Percentiles rank a stretch among this genome's conserved stretches.
Evolutionary conservation across 1,140 invertebrate genomes (phyloP).

Genomic region (Euura saliciscinereae): DNA sequence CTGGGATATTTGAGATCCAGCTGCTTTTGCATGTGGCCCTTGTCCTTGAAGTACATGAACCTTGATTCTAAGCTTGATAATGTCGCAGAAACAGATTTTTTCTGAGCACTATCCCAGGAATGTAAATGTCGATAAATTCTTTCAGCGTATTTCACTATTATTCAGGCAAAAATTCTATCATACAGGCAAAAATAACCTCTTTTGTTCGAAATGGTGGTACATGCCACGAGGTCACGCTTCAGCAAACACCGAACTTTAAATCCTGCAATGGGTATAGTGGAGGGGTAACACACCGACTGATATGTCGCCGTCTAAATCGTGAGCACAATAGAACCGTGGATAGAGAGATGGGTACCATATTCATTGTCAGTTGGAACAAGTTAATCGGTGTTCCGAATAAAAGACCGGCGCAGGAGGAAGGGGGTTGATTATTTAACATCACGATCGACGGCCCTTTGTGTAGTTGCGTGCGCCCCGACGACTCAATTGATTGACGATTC

Average conservation of each 20-base stretch:
- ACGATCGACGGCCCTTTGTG: conserved; percentile 6
- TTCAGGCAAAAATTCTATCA: no score
- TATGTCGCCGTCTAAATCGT: conserved; percentile 1
- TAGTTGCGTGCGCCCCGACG: conserved; percentile 1
- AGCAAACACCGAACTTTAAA: background rate
- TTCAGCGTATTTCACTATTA: background rate
- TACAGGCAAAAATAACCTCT: background rate
- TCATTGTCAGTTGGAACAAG: background rate
- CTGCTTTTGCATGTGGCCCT: no score
- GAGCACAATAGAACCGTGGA: conserved; percentile 4
- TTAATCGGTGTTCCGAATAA: conserved; percentile 2
- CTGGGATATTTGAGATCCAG: no score
- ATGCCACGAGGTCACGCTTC: background rate
- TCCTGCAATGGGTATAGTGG: background rate
- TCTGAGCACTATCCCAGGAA: no score
- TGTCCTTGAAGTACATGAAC: no score
- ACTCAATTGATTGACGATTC: conserved; percentile 1
- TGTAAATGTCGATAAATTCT: no score
- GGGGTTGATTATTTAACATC: conserved; percentile 5
- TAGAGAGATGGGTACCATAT: conserved; percentile 7
- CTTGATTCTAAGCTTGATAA: no score
- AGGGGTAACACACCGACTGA: background rate
- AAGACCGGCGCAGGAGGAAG: background rate
- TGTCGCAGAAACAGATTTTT: no score
- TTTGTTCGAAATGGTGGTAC: background rate